phyloP scores from a whole-genome alignment of 2,888 invertebrate species.

The Aphodius granarius region DNA sequence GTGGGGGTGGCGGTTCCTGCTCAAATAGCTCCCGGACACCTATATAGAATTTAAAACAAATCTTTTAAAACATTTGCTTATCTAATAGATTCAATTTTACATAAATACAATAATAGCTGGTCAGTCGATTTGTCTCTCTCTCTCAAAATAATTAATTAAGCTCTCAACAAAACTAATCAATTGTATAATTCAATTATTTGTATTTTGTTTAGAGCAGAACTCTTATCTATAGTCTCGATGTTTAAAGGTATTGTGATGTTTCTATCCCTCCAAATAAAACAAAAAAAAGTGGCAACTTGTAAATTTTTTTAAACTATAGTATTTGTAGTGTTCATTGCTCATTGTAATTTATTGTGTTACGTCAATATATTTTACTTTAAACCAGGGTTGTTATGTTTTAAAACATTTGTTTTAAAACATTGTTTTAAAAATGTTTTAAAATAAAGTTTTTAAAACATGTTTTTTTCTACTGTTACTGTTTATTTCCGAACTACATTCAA shows the following conservation, averaged over 20 bases:
- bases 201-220: neutral
- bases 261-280: slow-evolving; percentile 17
- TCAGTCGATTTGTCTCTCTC: no score
- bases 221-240: neutral
- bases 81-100: slow-evolving; percentile 4
- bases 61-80: neutral
- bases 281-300: neutral
- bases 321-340: slow-evolving; percentile 10
- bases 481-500: no score
- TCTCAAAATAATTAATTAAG: neutral
- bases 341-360: slow-evolving; percentile 22
- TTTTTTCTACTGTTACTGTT: no score
- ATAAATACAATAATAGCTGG: slow-evolving; percentile 19
- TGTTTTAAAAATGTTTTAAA: no score
- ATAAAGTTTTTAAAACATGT: no score
- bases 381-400: no score
- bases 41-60: slow-evolving; percentile 38
- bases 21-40: slow-evolving; percentile 97
- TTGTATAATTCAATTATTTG: neutral
- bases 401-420: no score
- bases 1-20: slow-evolving; percentile 89
- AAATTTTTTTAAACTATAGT: slow-evolving; percentile 19
- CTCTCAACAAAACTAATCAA: neutral
- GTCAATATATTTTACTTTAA: slow-evolving; percentile 27
- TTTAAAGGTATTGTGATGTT: neutral